Percentiles rank a stretch among this genome's conserved stretches.
phyloP scores from a whole-genome alignment of 2,888 invertebrate genomes.

The Agonopterix subpropinquella region DNA sequence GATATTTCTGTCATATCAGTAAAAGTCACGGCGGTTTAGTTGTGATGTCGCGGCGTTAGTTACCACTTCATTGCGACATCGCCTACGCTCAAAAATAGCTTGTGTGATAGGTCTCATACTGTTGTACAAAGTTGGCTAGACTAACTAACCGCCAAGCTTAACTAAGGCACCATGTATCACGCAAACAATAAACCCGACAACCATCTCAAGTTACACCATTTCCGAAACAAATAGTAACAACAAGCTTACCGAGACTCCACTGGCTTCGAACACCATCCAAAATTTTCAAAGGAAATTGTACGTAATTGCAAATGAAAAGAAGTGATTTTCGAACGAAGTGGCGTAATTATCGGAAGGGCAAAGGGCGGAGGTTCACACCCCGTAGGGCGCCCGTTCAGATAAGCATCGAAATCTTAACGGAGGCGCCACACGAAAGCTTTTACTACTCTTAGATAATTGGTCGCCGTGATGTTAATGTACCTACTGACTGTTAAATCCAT shows the following conservation, averaged over 20 bases:
- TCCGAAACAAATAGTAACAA: conserved; percentile 19
- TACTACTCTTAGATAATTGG: conserved; percentile 41
- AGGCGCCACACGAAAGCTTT: conserved; percentile 55
- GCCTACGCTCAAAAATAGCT: too few relatives aligned
- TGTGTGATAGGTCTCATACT: too few relatives aligned
- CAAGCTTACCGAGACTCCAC: background rate
- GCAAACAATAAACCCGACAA: conserved; percentile 20
- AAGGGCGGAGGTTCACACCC: conserved; percentile 60
- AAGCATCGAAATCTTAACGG: conserved; percentile 60
- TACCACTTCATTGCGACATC: too few relatives aligned
- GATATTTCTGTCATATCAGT: too few relatives aligned
- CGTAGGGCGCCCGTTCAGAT: conserved; percentile 56
- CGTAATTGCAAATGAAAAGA: conserved; percentile 23
- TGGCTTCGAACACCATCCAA: conserved; percentile 1
- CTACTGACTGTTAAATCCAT: background rate
- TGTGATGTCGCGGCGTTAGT: too few relatives aligned
- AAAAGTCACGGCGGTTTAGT: too few relatives aligned
- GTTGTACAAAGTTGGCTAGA: too few relatives aligned
- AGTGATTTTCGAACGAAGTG: conserved; percentile 29
- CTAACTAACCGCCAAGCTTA: background rate
- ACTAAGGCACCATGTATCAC: conserved; percentile 4
- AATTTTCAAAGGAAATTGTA: conserved; percentile 25
- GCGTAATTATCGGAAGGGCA: conserved; percentile 29
- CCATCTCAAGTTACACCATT: conserved; percentile 20
- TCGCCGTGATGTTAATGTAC: conserved; percentile 24